Percentiles rank a stretch among this genome's conserved stretches.
These are phyloP conservation scores for Lepeophtheirus nordmannii DNA, from an alignment of 2,888 invertebrate species.

Conservation along the genomic window DNA sequence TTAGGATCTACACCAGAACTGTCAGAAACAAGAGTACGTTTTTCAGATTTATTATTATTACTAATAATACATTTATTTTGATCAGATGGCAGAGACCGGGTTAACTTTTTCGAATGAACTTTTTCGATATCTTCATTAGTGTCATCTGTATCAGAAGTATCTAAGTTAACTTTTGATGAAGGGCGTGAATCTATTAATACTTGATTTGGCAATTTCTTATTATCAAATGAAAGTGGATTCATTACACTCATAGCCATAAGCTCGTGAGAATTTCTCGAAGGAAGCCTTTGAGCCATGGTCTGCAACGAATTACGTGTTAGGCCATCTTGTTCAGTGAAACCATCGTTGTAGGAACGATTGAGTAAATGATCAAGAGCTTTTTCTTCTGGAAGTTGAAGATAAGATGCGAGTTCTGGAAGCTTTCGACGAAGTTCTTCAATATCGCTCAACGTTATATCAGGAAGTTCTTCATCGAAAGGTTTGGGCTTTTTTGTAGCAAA, in stretches of 20 bases:
- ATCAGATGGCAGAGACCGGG: not conserved
- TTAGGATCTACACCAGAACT: not conserved
- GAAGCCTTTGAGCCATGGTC: not conserved
- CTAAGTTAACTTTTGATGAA: not conserved
- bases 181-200: not conserved
- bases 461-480: slow-evolving; percentile 55
- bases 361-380: slow-evolving; percentile 9
- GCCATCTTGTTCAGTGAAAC: slow-evolving; percentile 13
- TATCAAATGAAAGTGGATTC: slow-evolving; percentile 4
- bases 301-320: not conserved
- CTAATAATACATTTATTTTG: not conserved
- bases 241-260: slow-evolving; percentile 18
- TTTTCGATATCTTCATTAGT: not conserved
- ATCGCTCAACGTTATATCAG: slow-evolving; percentile 40
- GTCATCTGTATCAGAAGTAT: not conserved
- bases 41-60: not conserved
- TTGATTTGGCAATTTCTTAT: not conserved
- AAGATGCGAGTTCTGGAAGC: slow-evolving; percentile 39
- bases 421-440: slow-evolving; percentile 47
- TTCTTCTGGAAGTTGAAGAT: not conserved
- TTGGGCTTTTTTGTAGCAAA: slow-evolving; percentile 66
- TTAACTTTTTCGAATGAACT: not conserved
- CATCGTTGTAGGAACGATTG: slow-evolving; percentile 11
- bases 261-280: slow-evolving; percentile 1
- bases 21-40: not conserved